Evolutionary conservation across 2,888 invertebrate species (phyloP).

Genomic region (Caenorhabditis uteleia): DNA sequence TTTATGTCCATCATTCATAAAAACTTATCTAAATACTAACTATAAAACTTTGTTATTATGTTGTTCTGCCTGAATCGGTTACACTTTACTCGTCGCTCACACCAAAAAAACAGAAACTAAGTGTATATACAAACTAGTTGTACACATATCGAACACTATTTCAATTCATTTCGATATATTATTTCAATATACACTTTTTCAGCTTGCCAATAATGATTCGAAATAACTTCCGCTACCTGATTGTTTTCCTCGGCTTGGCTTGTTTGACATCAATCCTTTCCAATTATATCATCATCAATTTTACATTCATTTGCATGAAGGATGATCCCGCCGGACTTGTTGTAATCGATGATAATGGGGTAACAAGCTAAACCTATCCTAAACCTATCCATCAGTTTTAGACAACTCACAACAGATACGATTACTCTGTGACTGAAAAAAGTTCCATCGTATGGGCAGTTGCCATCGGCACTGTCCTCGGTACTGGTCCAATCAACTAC

Average conservation of each 20-base stretch:
- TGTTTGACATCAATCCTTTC: conserved; percentile 49
- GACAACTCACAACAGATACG: conserved; percentile 48
- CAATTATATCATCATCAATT: conserved; percentile 57
- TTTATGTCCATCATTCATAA: no score
- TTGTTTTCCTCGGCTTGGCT: conserved; percentile 42
- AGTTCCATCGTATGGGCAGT: conserved; percentile 58
- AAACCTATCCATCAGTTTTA: conserved; percentile 16
- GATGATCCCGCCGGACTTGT: conserved; percentile 46
- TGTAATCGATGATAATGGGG: conserved; percentile 36
- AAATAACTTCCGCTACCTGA: conserved; percentile 42
- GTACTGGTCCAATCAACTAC: conserved; percentile 59
- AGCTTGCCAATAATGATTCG: no score
- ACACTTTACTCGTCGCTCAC: no score
- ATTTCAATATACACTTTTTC: no score
- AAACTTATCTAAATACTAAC: no score
- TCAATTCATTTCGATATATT: no score
- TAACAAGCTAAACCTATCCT: background rate
- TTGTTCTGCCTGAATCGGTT: no score
- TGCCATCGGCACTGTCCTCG: conserved; percentile 57
- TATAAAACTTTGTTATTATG: no score
- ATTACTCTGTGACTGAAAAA: conserved; percentile 53
- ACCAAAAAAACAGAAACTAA: no score
- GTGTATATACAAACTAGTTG: no score
- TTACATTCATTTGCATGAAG: conserved; percentile 60
- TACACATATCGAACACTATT: no score